Percentiles rank a stretch among this genome's conserved stretches.
Conservation (phyloP, 2,888 invertebrate species). For the Nemoura dubitans region DNA sequence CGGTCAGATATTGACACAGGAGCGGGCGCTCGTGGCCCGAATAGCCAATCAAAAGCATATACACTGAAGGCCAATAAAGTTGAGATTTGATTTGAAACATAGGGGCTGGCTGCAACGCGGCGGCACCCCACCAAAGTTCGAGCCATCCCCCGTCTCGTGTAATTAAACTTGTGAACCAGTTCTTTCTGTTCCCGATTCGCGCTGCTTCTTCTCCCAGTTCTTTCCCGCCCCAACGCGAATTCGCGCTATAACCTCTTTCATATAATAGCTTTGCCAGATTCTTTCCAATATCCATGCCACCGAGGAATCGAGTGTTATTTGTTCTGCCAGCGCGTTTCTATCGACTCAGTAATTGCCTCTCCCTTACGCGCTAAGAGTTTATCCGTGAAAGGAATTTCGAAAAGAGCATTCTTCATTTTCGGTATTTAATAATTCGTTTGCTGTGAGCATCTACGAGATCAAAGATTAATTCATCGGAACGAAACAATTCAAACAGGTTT, state of each 20-base stretch:
- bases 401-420: background rate
- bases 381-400: background rate
- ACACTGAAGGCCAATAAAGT: background rate
- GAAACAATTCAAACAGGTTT: background rate
- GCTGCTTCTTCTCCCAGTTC: background rate
- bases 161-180: slow-evolving; percentile 41
- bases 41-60: slow-evolving; percentile 42
- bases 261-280: slow-evolving; percentile 31
- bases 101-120: slow-evolving; percentile 38
- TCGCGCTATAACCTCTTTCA: background rate
- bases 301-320: slow-evolving; percentile 35
- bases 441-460: background rate
- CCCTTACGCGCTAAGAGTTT: slow-evolving; percentile 20
- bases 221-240: no score
- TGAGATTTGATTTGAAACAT: slow-evolving; percentile 45
- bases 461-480: background rate
- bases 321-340: slow-evolving; percentile 37
- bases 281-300: slow-evolving; percentile 25
- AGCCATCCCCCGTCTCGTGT: slow-evolving; percentile 17
- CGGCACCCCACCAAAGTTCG: background rate
- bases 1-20: slow-evolving; percentile 46
- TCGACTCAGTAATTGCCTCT: slow-evolving; percentile 22
- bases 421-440: background rate
- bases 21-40: slow-evolving; percentile 36
- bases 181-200: background rate